A percentile compares a stretch with the other conserved stretches of the same genome.
Evolutionary conservation across 1,140 invertebrate genomes (phyloP).

Genomic region (Zaprionus gabonicus): DNA sequence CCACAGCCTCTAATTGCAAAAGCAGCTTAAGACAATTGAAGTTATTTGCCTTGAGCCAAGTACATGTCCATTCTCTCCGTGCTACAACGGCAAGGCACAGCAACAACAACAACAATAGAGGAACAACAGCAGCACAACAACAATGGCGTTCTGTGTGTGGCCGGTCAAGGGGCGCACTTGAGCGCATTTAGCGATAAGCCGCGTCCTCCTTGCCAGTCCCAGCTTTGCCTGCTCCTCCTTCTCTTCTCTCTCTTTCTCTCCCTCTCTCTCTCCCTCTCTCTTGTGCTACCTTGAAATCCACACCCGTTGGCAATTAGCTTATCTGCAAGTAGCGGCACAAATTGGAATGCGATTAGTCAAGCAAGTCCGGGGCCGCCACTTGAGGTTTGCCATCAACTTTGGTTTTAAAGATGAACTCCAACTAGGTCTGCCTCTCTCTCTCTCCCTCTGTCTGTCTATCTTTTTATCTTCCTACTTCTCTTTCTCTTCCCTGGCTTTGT

Average conservation of each 20-base stretch:
- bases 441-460: neutral
- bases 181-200: slow-evolving; percentile 67
- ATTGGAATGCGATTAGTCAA: slow-evolving; percentile 47
- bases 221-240: no score
- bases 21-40: slow-evolving; percentile 80
- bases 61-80: slow-evolving; percentile 8
- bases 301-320: slow-evolving; percentile 33
- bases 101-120: slow-evolving; percentile 16
- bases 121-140: neutral
- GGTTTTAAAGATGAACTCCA: slow-evolving; percentile 3
- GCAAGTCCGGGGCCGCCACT: slow-evolving; percentile 1
- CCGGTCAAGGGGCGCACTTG: slow-evolving; percentile 59
- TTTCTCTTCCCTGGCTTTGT: neutral
- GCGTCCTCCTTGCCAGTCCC: neutral
- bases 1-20: slow-evolving; percentile 66
- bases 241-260: no score
- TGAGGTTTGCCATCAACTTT: neutral
- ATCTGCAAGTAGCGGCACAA: slow-evolving; percentile 35
- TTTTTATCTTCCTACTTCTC: neutral
- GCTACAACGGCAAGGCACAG: neutral
- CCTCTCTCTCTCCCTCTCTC: no score
- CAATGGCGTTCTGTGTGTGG: slow-evolving; percentile 29
- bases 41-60: slow-evolving; percentile 59
- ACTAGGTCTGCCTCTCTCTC: neutral
- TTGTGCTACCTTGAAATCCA: slow-evolving; percentile 6